Evolutionary conservation across 2,113 vertebrate species (phyloP), one percentile per base, ranked within the genome.

Genomic region (Bos javanicus): DNA sequence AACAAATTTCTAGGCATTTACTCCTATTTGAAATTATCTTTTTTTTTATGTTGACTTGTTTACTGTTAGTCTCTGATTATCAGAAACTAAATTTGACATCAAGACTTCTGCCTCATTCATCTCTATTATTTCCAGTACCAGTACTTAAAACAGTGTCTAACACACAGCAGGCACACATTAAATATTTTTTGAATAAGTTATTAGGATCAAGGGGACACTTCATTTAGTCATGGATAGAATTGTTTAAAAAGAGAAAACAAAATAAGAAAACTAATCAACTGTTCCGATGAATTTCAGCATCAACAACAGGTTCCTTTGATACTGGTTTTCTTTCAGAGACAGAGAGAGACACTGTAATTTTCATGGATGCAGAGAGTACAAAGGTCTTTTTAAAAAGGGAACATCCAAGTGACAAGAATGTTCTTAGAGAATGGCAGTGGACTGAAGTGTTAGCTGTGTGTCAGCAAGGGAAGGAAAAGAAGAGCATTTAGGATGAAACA

Each of bases 21-120:
- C 43, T 43, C 59, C 21, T 57, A 52, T 50, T 48, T 91, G 90
- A 74, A 64, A 74, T 39, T n/a, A 43, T 33, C 10, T 88, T 95
- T 95, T 85, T 87, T 96, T 97, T 85, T 52, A 85, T 84, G 30
- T 57, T 84, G 16, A 96, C 11, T 87, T 78, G 33, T 62, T 87
- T 54, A 48, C 6, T 30, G 39, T 60, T 23, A 30, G 6, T 43
- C 9, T 95, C 39, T 92, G 57, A 86, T 88, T 21, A 67, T 50
- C 83, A 87, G 15, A 64, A 94, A 74, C 56, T 80, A 71, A 93
- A 95, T 64, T 57, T 21, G 50, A 88, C 5, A 26, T 50, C 7
- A 83, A 87, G 43, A 78, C 10, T 50, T 87, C 30, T 85, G 8
- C 62, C 46, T 67, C 33, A 25, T 21, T 91, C 8, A 33, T 25